Evolutionary conservation across 2,797 vertebrate species (phyloP).

Genomic region (Propithecus deckenii): DNA sequence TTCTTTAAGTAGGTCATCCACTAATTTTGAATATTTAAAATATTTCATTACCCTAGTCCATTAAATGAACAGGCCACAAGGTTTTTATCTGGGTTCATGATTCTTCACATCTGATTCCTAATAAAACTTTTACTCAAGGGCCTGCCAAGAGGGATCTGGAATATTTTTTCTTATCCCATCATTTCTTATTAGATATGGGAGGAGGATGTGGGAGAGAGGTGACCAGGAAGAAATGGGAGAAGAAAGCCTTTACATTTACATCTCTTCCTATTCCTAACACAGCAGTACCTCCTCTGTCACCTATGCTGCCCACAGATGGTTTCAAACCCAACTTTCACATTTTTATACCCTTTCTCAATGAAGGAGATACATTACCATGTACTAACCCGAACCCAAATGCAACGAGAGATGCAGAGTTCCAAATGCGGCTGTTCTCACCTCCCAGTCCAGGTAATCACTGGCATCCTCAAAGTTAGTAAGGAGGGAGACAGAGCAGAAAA

Average conservation of each 20-base stretch:
- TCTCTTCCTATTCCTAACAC: background rate
- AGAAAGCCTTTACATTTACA: background rate
- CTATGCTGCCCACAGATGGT: constrained; percentile 29
- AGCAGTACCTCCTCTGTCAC: background rate
- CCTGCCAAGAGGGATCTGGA: background rate
- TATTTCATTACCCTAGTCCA: background rate
- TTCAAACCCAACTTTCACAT: constrained; percentile 49
- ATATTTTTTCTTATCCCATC: background rate
- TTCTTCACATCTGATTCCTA: background rate
- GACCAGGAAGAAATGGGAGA: background rate
- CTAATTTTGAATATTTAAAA: background rate
- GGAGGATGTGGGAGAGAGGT: background rate
- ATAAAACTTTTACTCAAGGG: background rate
- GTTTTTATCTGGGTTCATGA: background rate
- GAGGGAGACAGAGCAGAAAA: constrained; percentile 92
- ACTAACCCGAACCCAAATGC: constrained; percentile 87
- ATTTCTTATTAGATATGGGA: background rate
- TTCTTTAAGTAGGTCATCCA: background rate
- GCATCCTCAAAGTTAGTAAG: constrained; percentile 92
- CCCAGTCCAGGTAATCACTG: constrained; percentile 91
- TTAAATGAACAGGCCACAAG: background rate
- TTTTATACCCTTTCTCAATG: constrained; percentile 72
- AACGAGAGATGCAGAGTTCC: constrained; percentile 86
- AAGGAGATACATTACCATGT: constrained; percentile 86
- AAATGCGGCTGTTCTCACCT: constrained; percentile 90